A percentile compares a stretch with the other conserved stretches of the same genome.
Evolutionary conservation across 2,113 vertebrate species (phyloP).

Genomic region (Rhynchomys soricoides): DNA sequence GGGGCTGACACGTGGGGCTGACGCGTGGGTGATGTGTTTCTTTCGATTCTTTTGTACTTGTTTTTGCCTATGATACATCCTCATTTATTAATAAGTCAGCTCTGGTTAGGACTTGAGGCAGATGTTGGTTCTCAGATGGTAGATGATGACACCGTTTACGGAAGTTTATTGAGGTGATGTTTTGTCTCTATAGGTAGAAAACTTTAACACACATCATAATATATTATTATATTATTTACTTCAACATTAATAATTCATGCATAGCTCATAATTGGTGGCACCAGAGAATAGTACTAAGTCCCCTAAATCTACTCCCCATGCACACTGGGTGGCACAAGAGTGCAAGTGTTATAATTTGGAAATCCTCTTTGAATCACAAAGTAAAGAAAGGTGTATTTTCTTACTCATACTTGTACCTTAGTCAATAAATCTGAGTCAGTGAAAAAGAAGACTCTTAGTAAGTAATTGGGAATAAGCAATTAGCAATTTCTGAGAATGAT

Average conservation of each 20-base stretch:
- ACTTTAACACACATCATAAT: background rate
- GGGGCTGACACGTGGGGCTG: background rate
- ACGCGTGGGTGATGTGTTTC: background rate
- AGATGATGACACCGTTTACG: background rate
- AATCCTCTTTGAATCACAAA: background rate
- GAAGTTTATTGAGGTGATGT: background rate
- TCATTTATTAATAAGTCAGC: background rate
- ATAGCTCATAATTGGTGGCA: background rate
- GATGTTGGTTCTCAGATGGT: background rate
- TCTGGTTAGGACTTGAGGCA: background rate
- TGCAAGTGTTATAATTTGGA: background rate
- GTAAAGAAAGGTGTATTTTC: background rate
- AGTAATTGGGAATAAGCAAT: background rate
- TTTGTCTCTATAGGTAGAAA: background rate
- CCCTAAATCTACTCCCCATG: background rate
- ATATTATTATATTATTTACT: background rate
- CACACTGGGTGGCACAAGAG: background rate
- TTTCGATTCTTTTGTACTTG: background rate
- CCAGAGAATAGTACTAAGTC: background rate
- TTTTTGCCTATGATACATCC: background rate
- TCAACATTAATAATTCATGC: background rate
- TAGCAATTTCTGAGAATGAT: background rate
- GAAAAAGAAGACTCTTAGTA: background rate
- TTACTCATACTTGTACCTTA: background rate
- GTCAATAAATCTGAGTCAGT: background rate